Conservation (phyloP, 2,888 invertebrate species). For the Brenthis ino region DNA sequence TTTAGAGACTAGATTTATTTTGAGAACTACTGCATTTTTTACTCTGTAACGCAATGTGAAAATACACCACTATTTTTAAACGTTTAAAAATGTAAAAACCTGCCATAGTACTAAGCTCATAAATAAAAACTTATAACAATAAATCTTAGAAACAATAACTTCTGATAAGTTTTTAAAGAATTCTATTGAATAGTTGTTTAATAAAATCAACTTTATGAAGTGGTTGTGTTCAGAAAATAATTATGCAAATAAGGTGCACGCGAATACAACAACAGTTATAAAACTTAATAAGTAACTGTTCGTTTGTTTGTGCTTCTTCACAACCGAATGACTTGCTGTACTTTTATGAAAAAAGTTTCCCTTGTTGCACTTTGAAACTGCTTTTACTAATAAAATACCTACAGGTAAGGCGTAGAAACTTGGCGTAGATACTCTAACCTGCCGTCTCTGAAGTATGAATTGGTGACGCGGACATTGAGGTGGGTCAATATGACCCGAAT, state of each 20-base stretch:
- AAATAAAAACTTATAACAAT: constrained; percentile 7
- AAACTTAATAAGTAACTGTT: constrained; percentile 77
- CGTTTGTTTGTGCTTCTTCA: constrained; percentile 65
- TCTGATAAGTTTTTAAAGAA: constrained; percentile 24
- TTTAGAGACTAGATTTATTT: no score
- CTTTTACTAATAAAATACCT: constrained; percentile 55
- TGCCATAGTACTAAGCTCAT: no score
- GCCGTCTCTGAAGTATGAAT: no score
- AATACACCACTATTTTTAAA: no score
- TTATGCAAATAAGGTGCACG: constrained; percentile 48
- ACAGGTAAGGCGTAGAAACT: constrained; percentile 6
- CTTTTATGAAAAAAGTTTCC: constrained; percentile 80
- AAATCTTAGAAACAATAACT: background rate
- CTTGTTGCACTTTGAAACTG: constrained; percentile 63
- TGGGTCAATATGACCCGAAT: no score
- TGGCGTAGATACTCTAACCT: background rate
- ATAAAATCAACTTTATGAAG: constrained; percentile 21
- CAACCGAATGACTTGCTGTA: constrained; percentile 65
- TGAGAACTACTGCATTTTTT: no score
- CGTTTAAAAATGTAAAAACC: no score
- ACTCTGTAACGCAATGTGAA: no score
- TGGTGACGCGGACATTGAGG: no score
- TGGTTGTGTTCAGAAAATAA: constrained; percentile 34
- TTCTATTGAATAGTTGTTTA: constrained; percentile 11
- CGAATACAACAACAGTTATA: constrained; percentile 59